Base-by-base conservation (phyloP, 1,140 invertebrate genomes). In the Bombyx mandarina region DNA sequence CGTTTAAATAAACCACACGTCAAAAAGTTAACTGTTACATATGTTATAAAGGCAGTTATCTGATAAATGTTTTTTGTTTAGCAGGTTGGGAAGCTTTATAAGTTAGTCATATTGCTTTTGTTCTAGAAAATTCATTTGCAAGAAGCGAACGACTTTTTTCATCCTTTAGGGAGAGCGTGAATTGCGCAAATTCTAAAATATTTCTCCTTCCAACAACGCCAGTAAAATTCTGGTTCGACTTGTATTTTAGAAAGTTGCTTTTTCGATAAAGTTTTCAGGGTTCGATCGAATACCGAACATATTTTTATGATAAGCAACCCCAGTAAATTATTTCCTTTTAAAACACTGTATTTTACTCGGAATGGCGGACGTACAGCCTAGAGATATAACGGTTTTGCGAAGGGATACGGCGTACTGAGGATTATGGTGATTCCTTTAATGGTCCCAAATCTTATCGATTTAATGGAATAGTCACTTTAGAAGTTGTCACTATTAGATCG, bases 221-320 rank as follows among this genome's bases (percentile, higher is more conserved):
- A 47, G 9, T 47, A 12, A 10, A 8, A 47, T 47, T 47, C 4
- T 47, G 12, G 5, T 35, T 35, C 26, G 26, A 35, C 26, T 35
- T 35, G 2, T 35, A 35, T 12, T 47, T 12, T 47, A 47, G 45
- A 10, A 47, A 47, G 45, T 12, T 12, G 45, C 0, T 47, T 47
- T 6, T 47, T 47, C 26, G 43, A 43, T 57, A 57, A 57, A 56
- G 49, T 54, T 42, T 10, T 52, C 48, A 54, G 26, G 45, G 42
- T 54, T 52, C 52, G 57, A 57, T 60, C 57, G 57, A 63, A 63
- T 63, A 47, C 45, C 53, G 8, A 53, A 59, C 57, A 50, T 57
- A 64, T 35, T 35, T 67, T 64, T 60, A 67, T 60, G 60, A 62
- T 53, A 65, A 57, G 49, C 56, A 65, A 68, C 57, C 65, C 59